Evolutionary conservation across 2,797 vertebrate species (phyloP).

Genomic region (Hippocampus kuda): DNA sequence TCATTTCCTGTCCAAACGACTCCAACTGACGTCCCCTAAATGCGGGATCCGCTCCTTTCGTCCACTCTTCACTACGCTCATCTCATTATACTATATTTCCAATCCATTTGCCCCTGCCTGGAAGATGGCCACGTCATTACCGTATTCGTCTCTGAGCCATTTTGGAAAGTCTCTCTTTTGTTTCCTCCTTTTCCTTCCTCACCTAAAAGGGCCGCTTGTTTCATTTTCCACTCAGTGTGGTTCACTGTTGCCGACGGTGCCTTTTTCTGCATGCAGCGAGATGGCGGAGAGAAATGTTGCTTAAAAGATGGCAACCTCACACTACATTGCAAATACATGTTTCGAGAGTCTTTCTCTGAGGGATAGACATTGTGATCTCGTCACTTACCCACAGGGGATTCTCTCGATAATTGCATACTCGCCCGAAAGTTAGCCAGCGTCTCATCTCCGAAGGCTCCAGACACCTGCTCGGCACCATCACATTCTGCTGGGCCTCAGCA

Average conservation of each 20-base stretch:
- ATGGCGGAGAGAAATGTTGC: constrained; percentile 3
- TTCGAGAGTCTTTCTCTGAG: constrained; percentile 14
- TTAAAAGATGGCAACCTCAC: constrained; percentile 5
- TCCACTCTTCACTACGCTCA: constrained; percentile 28
- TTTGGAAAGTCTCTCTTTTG: constrained; percentile 12
- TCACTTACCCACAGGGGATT: constrained; percentile 24
- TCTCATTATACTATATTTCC: constrained; percentile 55
- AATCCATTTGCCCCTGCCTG: constrained; percentile 44
- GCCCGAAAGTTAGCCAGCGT: constrained; percentile 32
- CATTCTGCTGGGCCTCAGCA: constrained; percentile 29
- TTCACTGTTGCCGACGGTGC: background rate
- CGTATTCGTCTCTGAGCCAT: constrained; percentile 36
- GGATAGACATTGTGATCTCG: constrained; percentile 21
- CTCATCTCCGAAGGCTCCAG: constrained; percentile 43
- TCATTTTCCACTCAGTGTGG: background rate
- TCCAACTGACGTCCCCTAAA: background rate
- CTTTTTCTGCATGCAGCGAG: background rate
- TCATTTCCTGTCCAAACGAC: background rate
- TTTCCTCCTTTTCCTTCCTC: background rate
- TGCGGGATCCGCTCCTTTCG: constrained; percentile 8
- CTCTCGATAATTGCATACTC: constrained; percentile 43
- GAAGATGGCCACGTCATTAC: constrained; percentile 30
- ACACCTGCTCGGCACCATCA: constrained; percentile 28
- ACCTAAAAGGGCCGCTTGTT: background rate
- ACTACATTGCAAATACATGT: constrained; percentile 19